Percentiles rank a stretch among this genome's conserved stretches.
phyloP scores from a whole-genome alignment of 2,888 invertebrate species.

The Trachelus tabidus region DNA sequence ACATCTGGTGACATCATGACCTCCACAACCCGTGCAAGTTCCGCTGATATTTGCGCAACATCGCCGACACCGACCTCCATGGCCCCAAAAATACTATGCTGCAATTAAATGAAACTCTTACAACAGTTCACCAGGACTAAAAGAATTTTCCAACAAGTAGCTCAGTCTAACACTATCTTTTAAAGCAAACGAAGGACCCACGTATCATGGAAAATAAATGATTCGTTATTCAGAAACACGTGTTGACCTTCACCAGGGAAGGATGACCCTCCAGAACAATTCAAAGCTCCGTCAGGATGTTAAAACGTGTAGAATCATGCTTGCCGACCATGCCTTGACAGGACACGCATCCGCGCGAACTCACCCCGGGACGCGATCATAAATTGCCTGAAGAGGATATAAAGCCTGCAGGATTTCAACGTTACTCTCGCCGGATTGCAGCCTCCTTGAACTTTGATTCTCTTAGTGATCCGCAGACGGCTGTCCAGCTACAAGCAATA shows the following conservation, averaged over 20 bases:
- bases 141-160: not conserved
- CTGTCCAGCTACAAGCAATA: not conserved
- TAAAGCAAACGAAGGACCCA: not conserved
- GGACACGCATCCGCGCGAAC: conserved; percentile 22
- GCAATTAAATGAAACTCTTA: not conserved
- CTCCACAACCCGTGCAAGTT: conserved; percentile 84
- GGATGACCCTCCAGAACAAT: not conserved
- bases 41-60: conserved; percentile 78
- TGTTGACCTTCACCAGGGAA: not conserved
- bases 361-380: conserved; percentile 23
- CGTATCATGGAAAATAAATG: not conserved
- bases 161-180: not conserved
- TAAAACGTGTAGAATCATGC: conserved; percentile 20
- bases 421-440: not conserved
- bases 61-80: conserved; percentile 71
- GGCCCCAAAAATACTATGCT: not conserved
- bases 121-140: not conserved
- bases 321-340: conserved; percentile 51
- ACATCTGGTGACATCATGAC: conserved; percentile 84
- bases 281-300: not conserved
- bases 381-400: conserved; percentile 16
- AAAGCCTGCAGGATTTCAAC: not conserved
- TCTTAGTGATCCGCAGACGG: not conserved
- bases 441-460: not conserved
- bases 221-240: not conserved